phyloP scores from a whole-genome alignment of 1,140 invertebrate genomes.

The Dendroctonus valens region DNA sequence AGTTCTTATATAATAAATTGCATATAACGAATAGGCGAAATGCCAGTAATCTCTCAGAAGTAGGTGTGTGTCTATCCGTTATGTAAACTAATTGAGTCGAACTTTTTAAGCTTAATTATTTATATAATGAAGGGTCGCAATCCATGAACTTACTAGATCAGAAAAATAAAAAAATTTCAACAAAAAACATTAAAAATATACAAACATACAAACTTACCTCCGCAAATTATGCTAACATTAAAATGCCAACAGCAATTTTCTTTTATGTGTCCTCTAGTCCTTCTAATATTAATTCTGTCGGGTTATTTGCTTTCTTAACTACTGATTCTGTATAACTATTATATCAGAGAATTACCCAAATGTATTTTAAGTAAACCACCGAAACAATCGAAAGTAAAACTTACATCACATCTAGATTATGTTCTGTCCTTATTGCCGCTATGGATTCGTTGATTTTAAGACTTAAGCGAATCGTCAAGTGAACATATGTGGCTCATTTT shows the following conservation, averaged over 20 bases:
- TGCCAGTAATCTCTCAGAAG: not conserved
- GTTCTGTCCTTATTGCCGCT: conserved; percentile 15
- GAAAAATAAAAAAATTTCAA: no score
- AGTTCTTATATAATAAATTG: not conserved
- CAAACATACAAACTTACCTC: no score
- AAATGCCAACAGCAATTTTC: not conserved
- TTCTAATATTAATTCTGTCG: not conserved
- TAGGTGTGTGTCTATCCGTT: not conserved
- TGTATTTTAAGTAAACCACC: not conserved
- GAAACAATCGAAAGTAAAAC: conserved; percentile 16
- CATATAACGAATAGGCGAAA: not conserved
- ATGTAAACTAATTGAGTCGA: not conserved
- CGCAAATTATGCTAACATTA: not conserved
- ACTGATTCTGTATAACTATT: not conserved
- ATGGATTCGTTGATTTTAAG: not conserved
- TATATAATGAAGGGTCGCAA: not conserved
- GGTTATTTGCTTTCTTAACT: not conserved
- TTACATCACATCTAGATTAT: conserved; percentile 14
- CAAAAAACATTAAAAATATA: no score
- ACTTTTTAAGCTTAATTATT: not conserved
- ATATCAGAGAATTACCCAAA: not conserved
- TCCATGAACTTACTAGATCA: no score
- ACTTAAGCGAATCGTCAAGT: not conserved
- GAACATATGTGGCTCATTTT: conserved; percentile 1
- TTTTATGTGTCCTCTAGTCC: not conserved